Percentiles rank a stretch among this genome's conserved stretches.
These are phyloP conservation scores for Argynnis bischoffii DNA, from an alignment of 2,888 invertebrate genomes.

Conservation along the genomic window DNA sequence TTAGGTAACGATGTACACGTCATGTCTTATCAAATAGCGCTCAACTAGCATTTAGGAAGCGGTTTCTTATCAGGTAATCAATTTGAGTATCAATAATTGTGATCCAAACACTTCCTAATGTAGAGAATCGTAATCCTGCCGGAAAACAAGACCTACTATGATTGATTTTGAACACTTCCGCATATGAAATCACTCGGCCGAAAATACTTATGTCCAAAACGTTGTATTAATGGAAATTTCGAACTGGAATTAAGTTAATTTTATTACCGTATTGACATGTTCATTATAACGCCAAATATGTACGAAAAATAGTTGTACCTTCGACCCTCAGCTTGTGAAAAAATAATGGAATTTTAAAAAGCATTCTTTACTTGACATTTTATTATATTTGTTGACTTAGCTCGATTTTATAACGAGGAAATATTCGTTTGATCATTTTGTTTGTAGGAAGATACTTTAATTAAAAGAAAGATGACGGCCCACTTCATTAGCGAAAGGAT, in stretches of 20 bases:
- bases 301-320: slow-evolving; percentile 22
- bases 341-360: slow-evolving; percentile 11
- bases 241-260: slow-evolving; percentile 45
- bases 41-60: slow-evolving; percentile 65
- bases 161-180: slow-evolving; percentile 60
- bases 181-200: slow-evolving; percentile 66
- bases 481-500: slow-evolving; percentile 18
- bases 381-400: neutral
- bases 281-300: slow-evolving; percentile 34
- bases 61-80: slow-evolving; percentile 65
- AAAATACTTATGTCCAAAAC: slow-evolving; percentile 51
- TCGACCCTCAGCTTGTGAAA: slow-evolving; percentile 28
- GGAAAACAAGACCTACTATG: slow-evolving; percentile 54
- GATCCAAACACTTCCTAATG: slow-evolving; percentile 72
- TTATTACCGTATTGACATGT: slow-evolving; percentile 41
- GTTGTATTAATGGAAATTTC: slow-evolving; percentile 48
- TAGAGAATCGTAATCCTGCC: slow-evolving; percentile 67
- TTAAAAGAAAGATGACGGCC: slow-evolving; percentile 15
- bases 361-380: neutral
- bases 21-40: slow-evolving; percentile 34
- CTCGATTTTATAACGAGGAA: neutral
- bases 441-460: slow-evolving; percentile 8
- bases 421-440: neutral
- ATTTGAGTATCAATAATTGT: slow-evolving; percentile 63
- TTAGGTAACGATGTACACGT: slow-evolving; percentile 14